A percentile compares a stretch with the other conserved stretches of the same genome.
phyloP scores from a whole-genome alignment of 1,140 invertebrate species.

The Sweltsa coloradensis region DNA sequence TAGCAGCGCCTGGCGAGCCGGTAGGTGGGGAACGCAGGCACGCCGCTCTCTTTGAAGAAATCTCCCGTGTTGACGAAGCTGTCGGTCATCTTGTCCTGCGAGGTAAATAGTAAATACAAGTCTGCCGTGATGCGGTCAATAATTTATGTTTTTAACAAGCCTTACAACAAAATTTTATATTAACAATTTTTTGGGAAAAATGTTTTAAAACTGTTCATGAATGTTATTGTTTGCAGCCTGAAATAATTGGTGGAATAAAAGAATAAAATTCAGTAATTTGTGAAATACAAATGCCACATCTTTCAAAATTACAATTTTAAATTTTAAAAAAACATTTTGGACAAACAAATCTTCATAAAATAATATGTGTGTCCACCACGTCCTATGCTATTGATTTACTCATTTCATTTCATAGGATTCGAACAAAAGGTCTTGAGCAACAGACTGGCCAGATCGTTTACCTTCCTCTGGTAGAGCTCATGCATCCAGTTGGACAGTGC shows the following conservation, averaged over 20 bases:
- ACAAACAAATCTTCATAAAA: too few relatives aligned
- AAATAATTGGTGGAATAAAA: too few relatives aligned
- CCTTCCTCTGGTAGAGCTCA: slow-evolving; percentile 66
- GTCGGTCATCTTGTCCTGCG: slow-evolving; percentile 64
- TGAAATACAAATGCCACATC: too few relatives aligned
- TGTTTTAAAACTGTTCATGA: too few relatives aligned
- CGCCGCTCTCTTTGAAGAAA: slow-evolving; percentile 62
- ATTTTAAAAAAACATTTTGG: too few relatives aligned
- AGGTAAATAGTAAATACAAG: slow-evolving; percentile 18
- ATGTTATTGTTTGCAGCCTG: too few relatives aligned
- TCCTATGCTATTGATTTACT: too few relatives aligned
- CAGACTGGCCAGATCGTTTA: slow-evolving; percentile 26
- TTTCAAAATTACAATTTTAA: too few relatives aligned
- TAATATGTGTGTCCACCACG: too few relatives aligned
- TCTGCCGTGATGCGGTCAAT: background rate
- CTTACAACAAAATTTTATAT: slow-evolving; percentile 5
- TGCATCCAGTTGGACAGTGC: slow-evolving; percentile 70
- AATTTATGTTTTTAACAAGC: slow-evolving; percentile 9
- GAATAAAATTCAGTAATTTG: too few relatives aligned
- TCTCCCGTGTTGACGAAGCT: slow-evolving; percentile 72
- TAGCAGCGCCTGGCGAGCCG: slow-evolving; percentile 42
- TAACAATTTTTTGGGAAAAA: slow-evolving; percentile 5
- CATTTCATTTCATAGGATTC: too few relatives aligned
- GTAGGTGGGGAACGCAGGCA: slow-evolving; percentile 43
- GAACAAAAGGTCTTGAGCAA: slow-evolving; percentile 4